phyloP scores from a whole-genome alignment of 2,113 vertebrate species.

The Stegostoma tigrinum region DNA sequence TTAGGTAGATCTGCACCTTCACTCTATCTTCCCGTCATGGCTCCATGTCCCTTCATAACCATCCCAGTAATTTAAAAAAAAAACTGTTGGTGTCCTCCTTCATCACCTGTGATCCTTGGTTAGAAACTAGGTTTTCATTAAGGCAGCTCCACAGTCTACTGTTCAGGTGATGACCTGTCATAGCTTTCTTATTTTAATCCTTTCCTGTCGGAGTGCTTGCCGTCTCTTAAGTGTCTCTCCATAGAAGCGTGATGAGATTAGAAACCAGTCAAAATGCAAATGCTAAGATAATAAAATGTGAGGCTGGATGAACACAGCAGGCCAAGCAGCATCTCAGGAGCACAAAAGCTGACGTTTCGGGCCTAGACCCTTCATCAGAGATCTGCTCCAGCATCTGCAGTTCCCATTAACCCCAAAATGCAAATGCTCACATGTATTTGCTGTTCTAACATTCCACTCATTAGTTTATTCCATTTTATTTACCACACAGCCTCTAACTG shows the following conservation, averaged over 20 bases:
- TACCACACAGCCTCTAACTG: background rate
- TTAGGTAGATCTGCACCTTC: background rate
- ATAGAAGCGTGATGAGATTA: background rate
- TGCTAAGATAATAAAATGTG: too few relatives aligned
- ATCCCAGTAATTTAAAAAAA: background rate
- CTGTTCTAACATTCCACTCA: background rate
- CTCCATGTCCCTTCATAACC: background rate
- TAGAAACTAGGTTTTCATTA: background rate
- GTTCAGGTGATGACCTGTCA: background rate
- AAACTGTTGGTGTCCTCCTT: background rate
- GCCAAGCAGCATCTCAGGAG: too few relatives aligned
- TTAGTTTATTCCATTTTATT: background rate
- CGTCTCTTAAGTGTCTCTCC: background rate
- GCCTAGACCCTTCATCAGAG: too few relatives aligned
- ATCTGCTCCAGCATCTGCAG: too few relatives aligned
- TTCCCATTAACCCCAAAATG: too few relatives aligned
- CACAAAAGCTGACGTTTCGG: too few relatives aligned
- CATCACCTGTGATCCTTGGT: background rate
- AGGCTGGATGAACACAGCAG: too few relatives aligned
- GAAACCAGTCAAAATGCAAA: background rate
- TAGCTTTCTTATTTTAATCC: background rate
- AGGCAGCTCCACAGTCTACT: background rate
- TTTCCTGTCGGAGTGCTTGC: background rate
- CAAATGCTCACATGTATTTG: background rate
- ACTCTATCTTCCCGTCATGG: background rate